Evolutionary conservation across 2,113 vertebrate genomes (phyloP), one percentile per base, ranked within the genome.

Genomic region (Scolopax mira): DNA sequence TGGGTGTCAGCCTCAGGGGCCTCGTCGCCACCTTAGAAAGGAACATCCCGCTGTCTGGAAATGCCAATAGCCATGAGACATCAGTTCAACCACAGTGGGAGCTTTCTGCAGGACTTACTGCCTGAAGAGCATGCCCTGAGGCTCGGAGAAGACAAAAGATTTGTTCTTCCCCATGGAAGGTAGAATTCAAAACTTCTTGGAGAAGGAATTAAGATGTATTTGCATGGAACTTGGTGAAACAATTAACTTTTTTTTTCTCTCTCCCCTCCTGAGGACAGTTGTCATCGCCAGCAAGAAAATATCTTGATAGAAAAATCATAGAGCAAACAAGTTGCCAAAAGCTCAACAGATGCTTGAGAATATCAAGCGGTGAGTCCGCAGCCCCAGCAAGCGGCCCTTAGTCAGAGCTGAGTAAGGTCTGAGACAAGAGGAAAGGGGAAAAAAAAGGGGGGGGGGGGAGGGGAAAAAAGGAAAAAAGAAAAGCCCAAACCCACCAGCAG

Each of bases 1-100:
- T 57, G 52, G 18, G 5, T 19, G 67, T 62, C 48, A 70, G 35
- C 79, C 66, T 62, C 22, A 7, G 35, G 27, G 64, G 61, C 13
- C 70, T 35, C 0, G 0, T 2, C 35, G 51, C 13, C 41, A 18
- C 37, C 61, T 35, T 11, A 49, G 33, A 13, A 15, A 30, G 35
- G 15, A 15, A 27, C 5, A 10, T 30, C 37, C 55, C 15, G 9
- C 25, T 61, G 5, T 46, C 13, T 2, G 22, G 57, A 79, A 79
- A 61, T 6, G 4, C 61, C 15, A 8, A 61, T 7, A 9, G 10
- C 67, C 54, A 6, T 14, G 35, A 84, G 73, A 37, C 41, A 46
- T 0, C 73, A 61, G n/a, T n/a, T 85, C 39, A 67, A 6, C 31
- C 16, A 24, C 37, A 9, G 13, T 10, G 19, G 41, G 16, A 66